These are phyloP conservation scores for Phortica variegata DNA, from an alignment of 1,140 invertebrate genomes.

Conservation along the genomic window DNA sequence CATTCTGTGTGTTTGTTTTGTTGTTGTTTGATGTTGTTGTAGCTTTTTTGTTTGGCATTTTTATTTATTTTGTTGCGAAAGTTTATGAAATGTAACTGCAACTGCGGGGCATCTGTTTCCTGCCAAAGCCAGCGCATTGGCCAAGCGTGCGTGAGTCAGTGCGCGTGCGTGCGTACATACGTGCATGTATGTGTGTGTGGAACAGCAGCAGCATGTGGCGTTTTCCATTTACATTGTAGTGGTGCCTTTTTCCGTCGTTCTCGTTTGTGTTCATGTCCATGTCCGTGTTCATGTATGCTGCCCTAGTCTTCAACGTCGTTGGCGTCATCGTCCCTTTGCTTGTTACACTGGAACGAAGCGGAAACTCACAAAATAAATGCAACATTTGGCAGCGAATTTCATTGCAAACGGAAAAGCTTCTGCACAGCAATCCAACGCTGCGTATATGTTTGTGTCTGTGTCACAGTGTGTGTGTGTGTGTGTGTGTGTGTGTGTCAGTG, in stretches of 20 bases:
- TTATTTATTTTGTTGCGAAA: slow-evolving; percentile 5
- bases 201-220: background rate
- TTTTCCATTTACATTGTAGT: slow-evolving; percentile 13
- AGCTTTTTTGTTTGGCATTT: too few species aligned
- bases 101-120: slow-evolving; percentile 7
- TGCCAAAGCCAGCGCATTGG: background rate
- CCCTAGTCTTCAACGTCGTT: too few species aligned
- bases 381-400: slow-evolving; percentile 48
- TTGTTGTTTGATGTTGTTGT: too few species aligned
- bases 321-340: background rate
- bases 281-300: too few species aligned
- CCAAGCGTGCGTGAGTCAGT: background rate
- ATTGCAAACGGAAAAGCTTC: slow-evolving; percentile 42
- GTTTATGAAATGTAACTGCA: slow-evolving; percentile 5
- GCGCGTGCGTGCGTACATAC: background rate
- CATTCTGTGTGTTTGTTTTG: too few species aligned
- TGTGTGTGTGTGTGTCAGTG: slow-evolving; percentile 16
- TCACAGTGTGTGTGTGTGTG: slow-evolving; percentile 5
- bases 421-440: slow-evolving; percentile 24
- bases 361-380: slow-evolving; percentile 51
- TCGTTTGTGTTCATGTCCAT: too few species aligned
- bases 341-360: too few species aligned
- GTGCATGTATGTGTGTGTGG: background rate
- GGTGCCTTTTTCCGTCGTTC: slow-evolving; percentile 17
- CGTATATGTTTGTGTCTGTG: background rate